Percentiles rank a stretch among this genome's conserved stretches.
Evolutionary conservation across 2,797 vertebrate species (phyloP).

Genomic region (Chrysocyon brachyurus): DNA sequence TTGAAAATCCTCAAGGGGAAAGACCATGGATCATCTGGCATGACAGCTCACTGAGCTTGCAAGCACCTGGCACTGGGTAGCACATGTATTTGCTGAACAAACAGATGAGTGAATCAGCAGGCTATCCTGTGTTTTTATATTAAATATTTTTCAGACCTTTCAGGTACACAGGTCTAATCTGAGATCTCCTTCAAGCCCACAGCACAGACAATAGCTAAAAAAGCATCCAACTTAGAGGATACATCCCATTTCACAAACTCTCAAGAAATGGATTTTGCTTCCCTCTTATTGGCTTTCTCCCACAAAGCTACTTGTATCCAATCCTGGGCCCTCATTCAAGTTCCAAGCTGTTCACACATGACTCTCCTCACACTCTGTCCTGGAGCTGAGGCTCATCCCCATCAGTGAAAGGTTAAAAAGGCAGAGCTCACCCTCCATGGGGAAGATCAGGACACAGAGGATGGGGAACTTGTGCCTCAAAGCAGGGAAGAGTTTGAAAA

Average conservation of each 20-base stretch:
- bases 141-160: slow-evolving; percentile 43
- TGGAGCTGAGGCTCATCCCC: background rate
- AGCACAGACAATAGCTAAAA: background rate
- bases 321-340: background rate
- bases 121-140: slow-evolving; percentile 26
- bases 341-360: background rate
- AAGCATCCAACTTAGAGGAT: background rate
- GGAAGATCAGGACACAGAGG: background rate
- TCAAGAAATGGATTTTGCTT: background rate
- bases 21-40: background rate
- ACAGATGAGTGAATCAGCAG: background rate
- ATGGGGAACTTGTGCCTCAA: background rate
- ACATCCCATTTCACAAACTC: background rate
- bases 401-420: background rate
- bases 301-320: background rate
- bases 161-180: slow-evolving; percentile 37
- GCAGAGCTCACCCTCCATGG: background rate
- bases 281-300: background rate
- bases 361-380: background rate
- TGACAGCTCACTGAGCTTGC: background rate
- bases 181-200: background rate
- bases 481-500: background rate
- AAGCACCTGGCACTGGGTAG: background rate
- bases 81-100: slow-evolving; percentile 68
- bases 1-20: background rate